Conservation (phyloP, 2,888 invertebrate genomes). For the Melanostoma scalare region DNA sequence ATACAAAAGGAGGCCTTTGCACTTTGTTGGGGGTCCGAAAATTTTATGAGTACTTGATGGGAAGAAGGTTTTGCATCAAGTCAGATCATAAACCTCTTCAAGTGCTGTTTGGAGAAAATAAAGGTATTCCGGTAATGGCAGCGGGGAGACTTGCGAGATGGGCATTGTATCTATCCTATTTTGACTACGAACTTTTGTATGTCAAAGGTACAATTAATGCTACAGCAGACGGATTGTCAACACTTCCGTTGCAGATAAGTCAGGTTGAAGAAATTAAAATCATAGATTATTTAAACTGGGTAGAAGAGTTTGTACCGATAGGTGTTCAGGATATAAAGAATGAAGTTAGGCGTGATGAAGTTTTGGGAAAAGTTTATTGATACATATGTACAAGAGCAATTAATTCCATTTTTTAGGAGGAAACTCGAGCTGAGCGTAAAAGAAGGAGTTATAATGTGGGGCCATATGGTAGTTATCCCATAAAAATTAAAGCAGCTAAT, state of each 20-base stretch:
- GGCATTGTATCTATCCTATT: constrained; percentile 17
- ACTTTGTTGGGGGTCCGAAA: constrained; percentile 77
- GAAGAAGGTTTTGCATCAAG: constrained; percentile 72
- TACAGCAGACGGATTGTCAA: constrained; percentile 16
- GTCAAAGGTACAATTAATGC: constrained; percentile 15
- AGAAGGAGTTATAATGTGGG: constrained; percentile 20
- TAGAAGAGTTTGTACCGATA: too few species aligned
- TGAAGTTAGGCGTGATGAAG: constrained; percentile 3
- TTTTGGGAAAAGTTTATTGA: constrained; percentile 13
- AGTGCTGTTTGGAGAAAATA: constrained; percentile 23
- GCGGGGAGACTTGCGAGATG: constrained; percentile 1
- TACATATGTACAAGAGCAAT: constrained; percentile 9
- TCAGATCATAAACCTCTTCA: constrained; percentile 71
- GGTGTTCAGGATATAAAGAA: constrained; percentile 17
- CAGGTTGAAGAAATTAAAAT: neutral
- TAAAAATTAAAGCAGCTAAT: constrained; percentile 1
- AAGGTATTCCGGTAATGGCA: constrained; percentile 21
- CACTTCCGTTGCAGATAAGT: constrained; percentile 3
- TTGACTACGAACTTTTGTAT: constrained; percentile 28
- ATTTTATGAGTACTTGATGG: constrained; percentile 80
- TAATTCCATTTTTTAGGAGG: neutral
- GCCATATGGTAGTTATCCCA: constrained; percentile 2
- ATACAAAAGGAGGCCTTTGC: constrained; percentile 76
- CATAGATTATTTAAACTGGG: constrained; percentile 13
- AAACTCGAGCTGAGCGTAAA: constrained; percentile 11